Evolutionary conservation across 2,888 invertebrate genomes (phyloP).

Genomic region (Eupithecia subumbrata): DNA sequence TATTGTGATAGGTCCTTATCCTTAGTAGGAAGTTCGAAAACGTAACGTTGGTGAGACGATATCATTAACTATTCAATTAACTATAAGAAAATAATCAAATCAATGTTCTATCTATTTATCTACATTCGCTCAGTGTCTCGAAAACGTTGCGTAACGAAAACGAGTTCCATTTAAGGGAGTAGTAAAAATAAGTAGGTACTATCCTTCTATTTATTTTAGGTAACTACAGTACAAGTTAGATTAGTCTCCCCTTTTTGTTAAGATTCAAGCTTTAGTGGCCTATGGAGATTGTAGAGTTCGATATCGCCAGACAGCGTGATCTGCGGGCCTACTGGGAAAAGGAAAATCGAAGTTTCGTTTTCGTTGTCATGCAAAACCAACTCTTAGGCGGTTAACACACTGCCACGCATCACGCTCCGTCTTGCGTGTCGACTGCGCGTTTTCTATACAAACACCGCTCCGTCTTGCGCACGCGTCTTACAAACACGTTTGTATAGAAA

Average conservation of each 20-base stretch:
- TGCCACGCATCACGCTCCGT: too few species aligned
- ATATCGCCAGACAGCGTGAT: background rate
- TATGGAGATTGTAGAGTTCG: constrained; percentile 31
- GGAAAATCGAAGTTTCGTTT: too few species aligned
- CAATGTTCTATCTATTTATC: background rate
- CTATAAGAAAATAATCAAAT: background rate
- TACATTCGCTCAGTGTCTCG: background rate
- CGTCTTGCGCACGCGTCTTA: too few species aligned
- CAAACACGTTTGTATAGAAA: too few species aligned
- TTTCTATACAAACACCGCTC: too few species aligned
- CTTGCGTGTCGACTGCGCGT: too few species aligned
- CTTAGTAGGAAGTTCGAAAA: background rate
- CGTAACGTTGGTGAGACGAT: background rate
- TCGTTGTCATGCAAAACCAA: too few species aligned
- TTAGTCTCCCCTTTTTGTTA: constrained; percentile 51
- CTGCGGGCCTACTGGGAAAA: too few species aligned
- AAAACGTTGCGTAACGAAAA: constrained; percentile 11
- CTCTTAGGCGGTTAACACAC: too few species aligned
- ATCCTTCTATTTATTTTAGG: constrained; percentile 69
- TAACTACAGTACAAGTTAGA: constrained; percentile 75
- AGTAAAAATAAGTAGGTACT: constrained; percentile 35
- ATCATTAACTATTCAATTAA: background rate
- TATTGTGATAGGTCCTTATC: background rate
- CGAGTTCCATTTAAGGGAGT: background rate
- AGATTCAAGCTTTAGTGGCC: constrained; percentile 61